These are phyloP conservation scores for Papilio polytes DNA, from an alignment of 1,140 invertebrate species.

Conservation along the genomic window DNA sequence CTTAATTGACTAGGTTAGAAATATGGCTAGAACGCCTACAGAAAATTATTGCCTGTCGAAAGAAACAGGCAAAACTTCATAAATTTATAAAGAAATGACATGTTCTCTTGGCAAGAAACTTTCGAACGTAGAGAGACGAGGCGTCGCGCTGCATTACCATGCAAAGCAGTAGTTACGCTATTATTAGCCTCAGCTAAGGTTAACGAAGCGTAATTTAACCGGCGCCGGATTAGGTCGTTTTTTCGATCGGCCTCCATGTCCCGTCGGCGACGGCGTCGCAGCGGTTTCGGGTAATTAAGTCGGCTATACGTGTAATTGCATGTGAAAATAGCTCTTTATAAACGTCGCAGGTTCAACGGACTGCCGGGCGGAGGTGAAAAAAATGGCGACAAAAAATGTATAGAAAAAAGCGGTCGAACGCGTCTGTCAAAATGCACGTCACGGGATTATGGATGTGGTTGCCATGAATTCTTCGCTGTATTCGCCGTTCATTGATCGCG, in stretches of 20 bases:
- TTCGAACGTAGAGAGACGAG: slow-evolving; percentile 65
- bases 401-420: slow-evolving; percentile 61
- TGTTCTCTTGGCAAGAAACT: slow-evolving; percentile 70
- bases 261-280: slow-evolving; percentile 62
- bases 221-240: slow-evolving; percentile 66
- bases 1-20: slow-evolving; percentile 27
- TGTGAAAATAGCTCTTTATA: slow-evolving; percentile 69
- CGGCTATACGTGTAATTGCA: slow-evolving; percentile 76
- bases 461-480: slow-evolving; percentile 34
- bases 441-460: slow-evolving; percentile 78
- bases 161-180: slow-evolving; percentile 52
- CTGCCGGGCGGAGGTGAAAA: slow-evolving; percentile 51
- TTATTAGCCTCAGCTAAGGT: slow-evolving; percentile 62
- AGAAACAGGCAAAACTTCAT: slow-evolving; percentile 44
- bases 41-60: background rate
- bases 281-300: slow-evolving; percentile 78
- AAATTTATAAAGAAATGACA: slow-evolving; percentile 59
- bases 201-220: slow-evolving; percentile 68
- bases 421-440: slow-evolving; percentile 77
- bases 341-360: slow-evolving; percentile 61
- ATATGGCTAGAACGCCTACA: slow-evolving; percentile 6
- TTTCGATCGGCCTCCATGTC: slow-evolving; percentile 61
- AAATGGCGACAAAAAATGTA: slow-evolving; percentile 61
- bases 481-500: slow-evolving; percentile 59
- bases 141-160: slow-evolving; percentile 50